phyloP scores from a whole-genome alignment of 2,113 vertebrate genomes.

The Scartelaos histophorus region DNA sequence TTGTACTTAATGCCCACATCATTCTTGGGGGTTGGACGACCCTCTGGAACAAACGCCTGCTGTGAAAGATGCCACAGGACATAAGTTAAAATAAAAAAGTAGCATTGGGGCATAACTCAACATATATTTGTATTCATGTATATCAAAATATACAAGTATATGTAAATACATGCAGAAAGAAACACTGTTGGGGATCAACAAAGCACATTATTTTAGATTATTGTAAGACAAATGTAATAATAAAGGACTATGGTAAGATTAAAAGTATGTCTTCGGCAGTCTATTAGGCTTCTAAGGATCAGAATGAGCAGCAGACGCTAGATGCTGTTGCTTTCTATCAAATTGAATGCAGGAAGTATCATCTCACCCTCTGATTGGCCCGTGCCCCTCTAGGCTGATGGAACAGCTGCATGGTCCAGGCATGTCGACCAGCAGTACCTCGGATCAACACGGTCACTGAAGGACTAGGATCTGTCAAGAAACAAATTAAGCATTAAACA shows the following conservation, averaged over 20 bases:
- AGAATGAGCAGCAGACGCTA: too few species aligned
- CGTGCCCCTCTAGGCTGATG: conserved; percentile 93
- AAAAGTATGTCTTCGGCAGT: too few species aligned
- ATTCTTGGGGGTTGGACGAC: conserved; percentile 86
- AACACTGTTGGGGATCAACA: too few species aligned
- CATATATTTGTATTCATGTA: not conserved
- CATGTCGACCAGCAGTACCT: conserved; percentile 92
- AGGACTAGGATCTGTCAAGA: conserved; percentile 86
- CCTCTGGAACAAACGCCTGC: conserved; percentile 91
- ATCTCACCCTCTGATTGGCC: conserved; percentile 91
- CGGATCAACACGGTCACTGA: conserved; percentile 91
- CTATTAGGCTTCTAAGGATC: too few species aligned
- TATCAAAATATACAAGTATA: not conserved
- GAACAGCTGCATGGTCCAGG: conserved; percentile 95
- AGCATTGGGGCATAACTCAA: not conserved
- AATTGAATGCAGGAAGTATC: not conserved
- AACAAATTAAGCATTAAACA: not conserved
- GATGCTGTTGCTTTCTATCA: not conserved
- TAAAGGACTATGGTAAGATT: too few species aligned
- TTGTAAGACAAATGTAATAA: too few species aligned
- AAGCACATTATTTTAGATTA: too few species aligned
- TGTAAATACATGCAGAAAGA: not conserved
- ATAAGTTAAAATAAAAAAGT: conserved; percentile 1
- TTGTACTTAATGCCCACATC: conserved; percentile 88
- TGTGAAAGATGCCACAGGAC: conserved; percentile 37